Evolutionary conservation across 2,888 invertebrate species (phyloP).

Genomic region (Caenorhabditis imperialis): DNA sequence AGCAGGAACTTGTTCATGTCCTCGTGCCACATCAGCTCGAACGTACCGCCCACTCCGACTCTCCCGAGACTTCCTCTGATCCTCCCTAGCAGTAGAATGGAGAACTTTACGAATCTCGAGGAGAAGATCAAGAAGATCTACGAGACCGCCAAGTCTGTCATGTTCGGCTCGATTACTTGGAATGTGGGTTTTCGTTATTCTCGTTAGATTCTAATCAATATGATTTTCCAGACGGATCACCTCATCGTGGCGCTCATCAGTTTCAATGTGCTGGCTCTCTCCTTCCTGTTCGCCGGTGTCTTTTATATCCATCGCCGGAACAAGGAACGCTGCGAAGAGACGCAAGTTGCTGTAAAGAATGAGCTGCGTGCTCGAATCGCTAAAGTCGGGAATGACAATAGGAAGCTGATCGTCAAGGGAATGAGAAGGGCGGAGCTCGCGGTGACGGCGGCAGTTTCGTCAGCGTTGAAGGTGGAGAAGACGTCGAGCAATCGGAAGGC

Average conservation of each 20-base stretch:
- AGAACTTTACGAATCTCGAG: slow-evolving; percentile 35
- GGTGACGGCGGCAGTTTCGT: slow-evolving; percentile 44
- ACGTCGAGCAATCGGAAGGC: slow-evolving; percentile 31
- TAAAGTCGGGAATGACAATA: slow-evolving; percentile 27
- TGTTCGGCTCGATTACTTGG: slow-evolving; percentile 46
- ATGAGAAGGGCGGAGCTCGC: slow-evolving; percentile 48
- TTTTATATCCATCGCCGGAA: slow-evolving; percentile 42
- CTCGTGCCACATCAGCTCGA: slow-evolving; percentile 45
- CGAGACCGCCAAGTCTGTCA: slow-evolving; percentile 41
- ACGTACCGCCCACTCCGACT: slow-evolving; percentile 33
- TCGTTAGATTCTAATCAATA: background rate
- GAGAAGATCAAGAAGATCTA: slow-evolving; percentile 33
- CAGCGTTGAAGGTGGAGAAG: slow-evolving; percentile 39
- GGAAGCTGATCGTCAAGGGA: slow-evolving; percentile 43
- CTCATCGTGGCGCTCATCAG: slow-evolving; percentile 44
- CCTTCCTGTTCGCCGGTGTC: slow-evolving; percentile 30
- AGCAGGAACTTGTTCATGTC: slow-evolving; percentile 39
- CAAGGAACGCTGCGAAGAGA: slow-evolving; percentile 31
- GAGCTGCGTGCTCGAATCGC: slow-evolving; percentile 32
- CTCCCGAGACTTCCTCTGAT: slow-evolving; percentile 21
- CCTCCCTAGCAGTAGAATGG: slow-evolving; percentile 5
- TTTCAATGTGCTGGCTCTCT: slow-evolving; percentile 22
- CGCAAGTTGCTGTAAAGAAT: slow-evolving; percentile 7
- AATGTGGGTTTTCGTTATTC: slow-evolving; percentile 30
- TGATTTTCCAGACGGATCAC: slow-evolving; percentile 47